Percentiles rank a stretch among this genome's conserved stretches.
These are phyloP conservation scores for Hephaestus fuliginosus DNA, from an alignment of 2,797 vertebrate genomes.

Conservation along the genomic window DNA sequence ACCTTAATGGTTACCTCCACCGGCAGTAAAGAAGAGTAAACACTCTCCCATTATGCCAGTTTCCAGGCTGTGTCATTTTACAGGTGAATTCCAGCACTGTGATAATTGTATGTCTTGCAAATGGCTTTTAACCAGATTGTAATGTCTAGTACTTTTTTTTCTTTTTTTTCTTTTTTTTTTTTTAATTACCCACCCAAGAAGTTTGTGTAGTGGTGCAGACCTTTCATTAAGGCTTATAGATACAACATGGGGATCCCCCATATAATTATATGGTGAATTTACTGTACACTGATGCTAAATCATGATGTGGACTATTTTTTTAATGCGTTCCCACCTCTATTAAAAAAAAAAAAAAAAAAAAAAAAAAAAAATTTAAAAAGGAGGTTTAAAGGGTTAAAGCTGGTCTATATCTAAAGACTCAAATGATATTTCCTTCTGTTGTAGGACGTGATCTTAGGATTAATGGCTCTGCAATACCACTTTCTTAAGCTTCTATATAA, in stretches of 20 bases:
- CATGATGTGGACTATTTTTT: conserved; percentile 9
- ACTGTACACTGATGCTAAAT: conserved; percentile 19
- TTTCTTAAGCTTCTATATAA: conserved; percentile 43
- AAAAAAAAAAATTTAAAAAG: too few relatives aligned
- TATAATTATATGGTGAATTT: conserved; percentile 19
- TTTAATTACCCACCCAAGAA: conserved; percentile 15
- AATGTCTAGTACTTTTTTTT: conserved; percentile 6
- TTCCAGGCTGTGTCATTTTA: conserved; percentile 13
- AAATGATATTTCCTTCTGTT: conserved; percentile 29
- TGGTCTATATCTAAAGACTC: conserved; percentile 38
- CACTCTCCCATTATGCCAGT: conserved; percentile 28
- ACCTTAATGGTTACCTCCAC: conserved; percentile 51
- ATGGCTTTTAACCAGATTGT: conserved; percentile 28
- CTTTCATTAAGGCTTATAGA: background rate
- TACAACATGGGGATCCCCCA: conserved; percentile 1
- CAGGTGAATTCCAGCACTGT: conserved; percentile 37
- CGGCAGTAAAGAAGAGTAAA: conserved; percentile 22
- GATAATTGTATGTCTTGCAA: conserved; percentile 51
- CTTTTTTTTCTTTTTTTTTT: background rate
- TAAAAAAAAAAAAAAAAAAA: too few relatives aligned
- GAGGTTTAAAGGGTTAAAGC: background rate
- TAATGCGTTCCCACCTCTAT: conserved; percentile 29
- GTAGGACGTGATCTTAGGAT: conserved; percentile 46
- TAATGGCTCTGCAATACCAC: conserved; percentile 24
- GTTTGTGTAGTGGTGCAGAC: background rate